A percentile compares a stretch with the other conserved stretches of the same genome.
phyloP scores from a whole-genome alignment of 2,113 vertebrate species.

The Isichthys henryi region DNA sequence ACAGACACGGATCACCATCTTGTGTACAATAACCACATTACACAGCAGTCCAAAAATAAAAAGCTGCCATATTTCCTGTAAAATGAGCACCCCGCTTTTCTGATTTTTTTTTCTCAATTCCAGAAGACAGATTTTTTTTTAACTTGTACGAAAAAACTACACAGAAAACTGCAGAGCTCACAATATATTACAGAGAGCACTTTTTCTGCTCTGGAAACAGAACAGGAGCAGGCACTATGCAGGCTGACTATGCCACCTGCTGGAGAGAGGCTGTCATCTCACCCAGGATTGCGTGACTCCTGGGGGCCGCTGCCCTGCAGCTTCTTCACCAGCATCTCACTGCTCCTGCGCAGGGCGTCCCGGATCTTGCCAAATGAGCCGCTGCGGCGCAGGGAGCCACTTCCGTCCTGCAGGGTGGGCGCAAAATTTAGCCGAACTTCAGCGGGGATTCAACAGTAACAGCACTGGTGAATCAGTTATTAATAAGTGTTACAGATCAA shows the following conservation, averaged over 20 bases:
- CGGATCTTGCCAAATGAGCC: conserved; percentile 80
- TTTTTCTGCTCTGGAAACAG: not conserved
- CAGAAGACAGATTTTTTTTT: not conserved
- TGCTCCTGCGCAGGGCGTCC: conserved; percentile 76
- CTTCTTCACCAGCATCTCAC: conserved; percentile 86
- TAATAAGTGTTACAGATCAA: not conserved
- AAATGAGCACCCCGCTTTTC: not conserved
- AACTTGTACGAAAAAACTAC: not conserved
- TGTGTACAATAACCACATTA: not conserved
- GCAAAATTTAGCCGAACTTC: not conserved
- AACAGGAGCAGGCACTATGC: not conserved
- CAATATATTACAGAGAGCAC: not conserved
- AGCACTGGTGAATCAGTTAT: not conserved
- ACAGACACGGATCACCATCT: not conserved
- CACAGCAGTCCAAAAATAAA: not conserved
- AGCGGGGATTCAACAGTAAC: not conserved
- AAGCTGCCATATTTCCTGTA: not conserved
- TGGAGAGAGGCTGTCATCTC: conserved; percentile 18
- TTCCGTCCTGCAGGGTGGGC: conserved; percentile 62
- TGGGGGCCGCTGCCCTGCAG: conserved; percentile 74
- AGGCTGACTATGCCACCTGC: not conserved
- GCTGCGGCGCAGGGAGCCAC: conserved; percentile 69
- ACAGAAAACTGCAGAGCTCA: not conserved
- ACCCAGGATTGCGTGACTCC: conserved; percentile 75
- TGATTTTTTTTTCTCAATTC: not conserved